Evolutionary conservation across 64 coral and sea anemone genomes (phyloP).

Genomic region (Pocillopora verrucosa): DNA sequence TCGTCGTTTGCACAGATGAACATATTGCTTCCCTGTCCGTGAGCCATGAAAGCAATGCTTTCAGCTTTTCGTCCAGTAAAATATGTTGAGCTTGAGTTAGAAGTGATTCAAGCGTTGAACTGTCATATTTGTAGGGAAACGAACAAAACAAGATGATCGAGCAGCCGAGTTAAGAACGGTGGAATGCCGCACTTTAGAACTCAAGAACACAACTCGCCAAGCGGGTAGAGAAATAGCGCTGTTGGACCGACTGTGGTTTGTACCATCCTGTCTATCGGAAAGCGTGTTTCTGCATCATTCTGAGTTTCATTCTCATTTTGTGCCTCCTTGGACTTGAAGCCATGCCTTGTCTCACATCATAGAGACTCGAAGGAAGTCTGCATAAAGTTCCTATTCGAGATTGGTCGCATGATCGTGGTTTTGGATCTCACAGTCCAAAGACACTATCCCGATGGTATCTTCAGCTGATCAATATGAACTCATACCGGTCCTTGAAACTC

Average conservation of each 20-base stretch:
- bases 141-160: slow-evolving; percentile 56
- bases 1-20: slow-evolving; percentile 66
- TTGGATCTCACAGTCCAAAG: background rate
- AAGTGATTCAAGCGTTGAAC: slow-evolving; percentile 68
- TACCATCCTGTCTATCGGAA: background rate
- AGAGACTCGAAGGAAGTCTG: background rate
- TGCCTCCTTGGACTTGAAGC: slow-evolving; percentile 35
- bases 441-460: background rate
- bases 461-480: background rate
- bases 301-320: slow-evolving; percentile 32
- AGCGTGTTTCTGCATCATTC: background rate
- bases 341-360: slow-evolving; percentile 46
- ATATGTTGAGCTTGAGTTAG: slow-evolving; percentile 75
- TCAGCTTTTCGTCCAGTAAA: slow-evolving; percentile 65
- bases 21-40: slow-evolving; percentile 72
- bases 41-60: slow-evolving; percentile 76
- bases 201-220: slow-evolving; percentile 80
- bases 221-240: slow-evolving; percentile 11
- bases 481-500: background rate
- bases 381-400: background rate
- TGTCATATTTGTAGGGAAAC: slow-evolving; percentile 86
- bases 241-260: slow-evolving; percentile 19
- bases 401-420: background rate
- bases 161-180: slow-evolving; percentile 62
- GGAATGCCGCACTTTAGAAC: slow-evolving; percentile 90